phyloP scores from a whole-genome alignment of 2,888 invertebrate species.

The Drosophila heteroneura region DNA sequence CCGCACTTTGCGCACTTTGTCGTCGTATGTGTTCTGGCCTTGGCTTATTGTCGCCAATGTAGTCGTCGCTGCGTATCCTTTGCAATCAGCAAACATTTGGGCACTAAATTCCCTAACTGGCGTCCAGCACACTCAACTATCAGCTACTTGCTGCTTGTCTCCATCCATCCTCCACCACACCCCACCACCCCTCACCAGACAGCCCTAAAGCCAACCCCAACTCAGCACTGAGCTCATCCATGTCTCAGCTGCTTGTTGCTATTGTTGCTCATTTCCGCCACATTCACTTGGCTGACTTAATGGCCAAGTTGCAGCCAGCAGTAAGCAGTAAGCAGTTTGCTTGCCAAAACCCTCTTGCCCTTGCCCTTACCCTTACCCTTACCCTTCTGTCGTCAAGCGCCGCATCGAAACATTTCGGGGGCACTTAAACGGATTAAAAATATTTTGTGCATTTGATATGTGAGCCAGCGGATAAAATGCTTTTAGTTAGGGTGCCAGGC shows the following conservation, averaged over 20 bases:
- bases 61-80: conserved; percentile 69
- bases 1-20: conserved; percentile 33
- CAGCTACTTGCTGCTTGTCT: conserved; percentile 58
- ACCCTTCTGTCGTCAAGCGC: background rate
- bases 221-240: conserved; percentile 12
- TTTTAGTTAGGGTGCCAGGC: conserved; percentile 35
- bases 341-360: background rate
- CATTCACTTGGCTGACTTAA: conserved; percentile 80
- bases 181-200: accelerated
- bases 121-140: conserved; percentile 66
- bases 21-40: conserved; percentile 33
- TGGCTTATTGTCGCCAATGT: conserved; percentile 79
- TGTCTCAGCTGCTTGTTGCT: conserved; percentile 64
- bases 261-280: conserved; percentile 80
- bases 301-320: conserved; percentile 63
- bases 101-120: conserved; percentile 75
- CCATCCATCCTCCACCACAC: background rate
- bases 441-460: conserved; percentile 81
- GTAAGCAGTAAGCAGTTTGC: conserved; percentile 18
- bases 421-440: conserved; percentile 83
- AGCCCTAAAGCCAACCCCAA: conserved; percentile 6
- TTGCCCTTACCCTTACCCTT: background rate
- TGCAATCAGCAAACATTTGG: conserved; percentile 81
- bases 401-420: conserved; percentile 37
- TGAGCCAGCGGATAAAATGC: conserved; percentile 59